phyloP scores from a whole-genome alignment of 2,113 vertebrate species.

The Corythornis vintsioides region DNA sequence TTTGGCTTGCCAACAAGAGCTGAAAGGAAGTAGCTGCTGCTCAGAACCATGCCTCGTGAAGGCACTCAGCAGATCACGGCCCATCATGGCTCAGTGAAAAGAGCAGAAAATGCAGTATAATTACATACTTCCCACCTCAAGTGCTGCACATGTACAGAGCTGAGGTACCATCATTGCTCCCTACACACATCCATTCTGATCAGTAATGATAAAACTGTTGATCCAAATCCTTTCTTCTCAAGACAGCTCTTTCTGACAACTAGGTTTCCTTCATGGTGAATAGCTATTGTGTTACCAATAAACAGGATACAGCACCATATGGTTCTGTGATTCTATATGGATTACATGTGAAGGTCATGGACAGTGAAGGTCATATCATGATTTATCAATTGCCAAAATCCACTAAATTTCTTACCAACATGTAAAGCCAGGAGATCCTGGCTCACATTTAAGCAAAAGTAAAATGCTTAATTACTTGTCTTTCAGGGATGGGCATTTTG shows the following conservation, averaged over 20 bases:
- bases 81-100: not conserved
- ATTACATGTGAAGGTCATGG: not conserved
- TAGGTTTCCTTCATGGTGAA: not conserved
- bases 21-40: not conserved
- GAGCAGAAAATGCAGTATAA: not conserved
- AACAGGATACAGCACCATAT: not conserved
- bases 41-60: not conserved
- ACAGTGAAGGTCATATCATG: not conserved
- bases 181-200: not conserved
- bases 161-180: not conserved
- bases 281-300: not conserved
- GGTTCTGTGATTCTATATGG: not conserved
- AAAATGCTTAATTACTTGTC: not conserved
- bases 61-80: not conserved
- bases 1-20: not conserved
- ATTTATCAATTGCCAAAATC: not conserved
- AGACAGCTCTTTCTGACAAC: not conserved
- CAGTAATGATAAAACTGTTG: not conserved
- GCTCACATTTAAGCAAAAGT: not conserved
- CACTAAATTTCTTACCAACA: not conserved
- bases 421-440: not conserved
- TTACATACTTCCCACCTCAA: not conserved
- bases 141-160: not conserved
- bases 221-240: not conserved
- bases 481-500: not conserved